Base-by-base conservation (phyloP, 2,888 invertebrate genomes). In the Dicranocentrus wangi region DNA sequence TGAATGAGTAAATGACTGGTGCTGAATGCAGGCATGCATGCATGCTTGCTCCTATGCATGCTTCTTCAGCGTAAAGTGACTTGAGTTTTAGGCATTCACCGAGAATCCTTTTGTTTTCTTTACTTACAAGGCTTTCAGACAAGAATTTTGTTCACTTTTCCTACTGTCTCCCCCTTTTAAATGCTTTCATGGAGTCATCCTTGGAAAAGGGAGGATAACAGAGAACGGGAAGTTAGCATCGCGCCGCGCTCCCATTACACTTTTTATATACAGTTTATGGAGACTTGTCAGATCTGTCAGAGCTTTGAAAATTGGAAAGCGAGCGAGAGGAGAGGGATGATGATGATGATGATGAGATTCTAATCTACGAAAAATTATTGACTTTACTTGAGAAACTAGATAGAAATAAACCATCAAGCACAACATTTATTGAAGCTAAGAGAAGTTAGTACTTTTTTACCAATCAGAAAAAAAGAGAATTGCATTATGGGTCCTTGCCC, bases 21-120 rank as follows among this genome's bases (percentile, higher is more conserved):
- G n/a, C n/a, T n/a, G 73, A 60, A 77, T 82, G 73, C 75, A 80
- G 63, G 81, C 75, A 69, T 76, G 76, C 81, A 81, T 82, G 77
- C 77, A 71, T 82, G 76, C 81, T 39, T 82, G 71, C 77, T 63
- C 60, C 72, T 75, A 53, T 77, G 77, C 66, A 82, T 78, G 78
- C 63, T 71, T 78, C 68, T 55, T 78, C 55, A 71, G 78, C 71
- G 78, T 78, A 78, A 78, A 78, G 78, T 78, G 78, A 78, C 55
- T 78, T 76, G 68, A 68, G 65, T 75, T 71, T 51, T 60, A 51
- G 63, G 70, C 78, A 78, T 70, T 78, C 78, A 78, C 13, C 61
- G 55, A 65, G 65, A 78, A 78, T 78, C 78, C 78, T 78, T 78
- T 78, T 70, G 70, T 78, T 78, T 78, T 71, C 70, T 78, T 78